These are phyloP conservation scores for Tenthredo amoena DNA, from an alignment of 2,888 invertebrate species.

Conservation along the genomic window DNA sequence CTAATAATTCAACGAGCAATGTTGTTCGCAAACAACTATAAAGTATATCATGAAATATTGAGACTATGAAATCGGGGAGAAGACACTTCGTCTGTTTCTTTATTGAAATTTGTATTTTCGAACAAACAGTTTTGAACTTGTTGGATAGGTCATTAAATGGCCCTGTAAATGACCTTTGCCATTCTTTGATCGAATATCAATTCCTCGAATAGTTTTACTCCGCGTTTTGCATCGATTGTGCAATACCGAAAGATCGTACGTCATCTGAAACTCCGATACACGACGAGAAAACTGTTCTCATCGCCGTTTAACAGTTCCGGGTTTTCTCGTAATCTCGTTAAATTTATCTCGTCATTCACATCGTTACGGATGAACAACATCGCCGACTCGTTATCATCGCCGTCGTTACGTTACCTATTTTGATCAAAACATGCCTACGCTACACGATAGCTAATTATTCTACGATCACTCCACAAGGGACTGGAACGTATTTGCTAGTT, in stretches of 20 bases:
- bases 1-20: background rate
- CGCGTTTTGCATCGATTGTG: background rate
- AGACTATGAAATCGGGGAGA: background rate
- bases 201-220: background rate
- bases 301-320: background rate
- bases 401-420: too few species aligned
- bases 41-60: background rate
- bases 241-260: background rate
- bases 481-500: background rate
- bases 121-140: background rate
- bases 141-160: constrained; percentile 1
- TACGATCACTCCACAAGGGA: background rate
- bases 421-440: background rate
- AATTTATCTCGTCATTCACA: background rate
- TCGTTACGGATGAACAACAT: background rate
- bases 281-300: background rate
- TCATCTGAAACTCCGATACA: background rate
- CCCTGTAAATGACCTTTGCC: constrained; percentile 14
- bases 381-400: too few species aligned
- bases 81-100: background rate
- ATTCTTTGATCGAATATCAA: background rate
- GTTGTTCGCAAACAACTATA: background rate
- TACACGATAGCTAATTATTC: background rate
- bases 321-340: background rate
- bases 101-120: background rate